Percentiles rank a stretch among this genome's conserved stretches.
These are phyloP conservation scores for Echinops telfairi DNA, from an alignment of 2,113 vertebrate genomes.

Conservation along the genomic window DNA sequence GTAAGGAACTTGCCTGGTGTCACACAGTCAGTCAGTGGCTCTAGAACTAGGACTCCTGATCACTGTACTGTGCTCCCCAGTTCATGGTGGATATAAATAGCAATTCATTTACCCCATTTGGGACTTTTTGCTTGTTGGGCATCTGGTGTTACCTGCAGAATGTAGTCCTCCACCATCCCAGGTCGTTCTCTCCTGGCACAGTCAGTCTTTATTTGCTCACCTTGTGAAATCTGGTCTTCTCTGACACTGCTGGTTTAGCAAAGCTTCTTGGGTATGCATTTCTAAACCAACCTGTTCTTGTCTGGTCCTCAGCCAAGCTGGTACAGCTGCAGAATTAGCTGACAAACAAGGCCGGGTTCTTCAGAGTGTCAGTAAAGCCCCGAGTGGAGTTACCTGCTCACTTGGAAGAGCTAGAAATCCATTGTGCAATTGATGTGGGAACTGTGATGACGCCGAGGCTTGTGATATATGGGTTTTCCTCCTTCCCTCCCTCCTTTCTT, in stretches of 20 bases:
- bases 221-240: neutral
- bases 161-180: neutral
- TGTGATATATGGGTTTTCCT: fast-evolving
- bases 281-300: neutral
- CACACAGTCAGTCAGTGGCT: neutral
- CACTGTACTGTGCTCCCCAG: fast-evolving
- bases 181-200: neutral
- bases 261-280: slow-evolving; percentile 35
- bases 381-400: neutral
- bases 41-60: neutral
- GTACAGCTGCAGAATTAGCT: neutral
- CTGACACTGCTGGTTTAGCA: neutral
- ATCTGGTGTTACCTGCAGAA: neutral
- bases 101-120: neutral
- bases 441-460: neutral
- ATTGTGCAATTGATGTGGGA: neutral
- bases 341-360: neutral
- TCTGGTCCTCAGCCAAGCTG: neutral
- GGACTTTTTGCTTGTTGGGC: neutral
- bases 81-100: neutral
- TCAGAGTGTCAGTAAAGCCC: neutral
- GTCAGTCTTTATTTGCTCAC: neutral
- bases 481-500: neutral
- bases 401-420: neutral
- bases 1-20: neutral